These are phyloP conservation scores for Trachythela sp. DNA, from an alignment of 64 coral and sea anemone genomes.

Conservation along the genomic window DNA sequence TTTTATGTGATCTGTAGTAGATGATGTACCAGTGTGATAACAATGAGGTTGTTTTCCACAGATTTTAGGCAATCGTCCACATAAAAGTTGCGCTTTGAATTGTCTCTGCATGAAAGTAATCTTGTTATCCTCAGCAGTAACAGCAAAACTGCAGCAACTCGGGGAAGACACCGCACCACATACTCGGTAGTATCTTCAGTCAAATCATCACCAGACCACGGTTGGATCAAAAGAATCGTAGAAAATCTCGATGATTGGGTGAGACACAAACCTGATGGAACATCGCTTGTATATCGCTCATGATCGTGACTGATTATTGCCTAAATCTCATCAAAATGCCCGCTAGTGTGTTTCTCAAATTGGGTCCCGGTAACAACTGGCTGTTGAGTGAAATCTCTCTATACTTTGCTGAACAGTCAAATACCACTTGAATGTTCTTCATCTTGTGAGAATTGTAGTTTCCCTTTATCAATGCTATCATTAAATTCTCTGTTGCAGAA, in stretches of 20 bases:
- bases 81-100: no score
- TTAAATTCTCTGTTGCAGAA: not conserved
- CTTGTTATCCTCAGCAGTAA: no score
- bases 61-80: not conserved
- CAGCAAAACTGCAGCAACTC: no score
- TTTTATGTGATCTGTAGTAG: no score
- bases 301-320: not conserved
- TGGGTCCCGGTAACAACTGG: not conserved
- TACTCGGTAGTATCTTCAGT: not conserved
- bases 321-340: conserved; percentile 1
- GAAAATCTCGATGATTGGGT: not conserved
- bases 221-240: not conserved
- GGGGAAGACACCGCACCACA: no score
- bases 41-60: no score
- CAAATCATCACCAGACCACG: not conserved
- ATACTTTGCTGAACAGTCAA: not conserved
- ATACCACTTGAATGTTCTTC: not conserved
- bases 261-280: not conserved
- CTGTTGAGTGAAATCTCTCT: not conserved
- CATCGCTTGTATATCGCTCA: not conserved
- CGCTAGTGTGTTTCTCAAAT: not conserved
- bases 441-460: not conserved
- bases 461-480: not conserved
- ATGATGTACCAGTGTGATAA: no score
- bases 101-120: no score